Evolutionary conservation across 1,140 invertebrate genomes (phyloP).

Genomic region (Trachymyrmex cornetzi): DNA sequence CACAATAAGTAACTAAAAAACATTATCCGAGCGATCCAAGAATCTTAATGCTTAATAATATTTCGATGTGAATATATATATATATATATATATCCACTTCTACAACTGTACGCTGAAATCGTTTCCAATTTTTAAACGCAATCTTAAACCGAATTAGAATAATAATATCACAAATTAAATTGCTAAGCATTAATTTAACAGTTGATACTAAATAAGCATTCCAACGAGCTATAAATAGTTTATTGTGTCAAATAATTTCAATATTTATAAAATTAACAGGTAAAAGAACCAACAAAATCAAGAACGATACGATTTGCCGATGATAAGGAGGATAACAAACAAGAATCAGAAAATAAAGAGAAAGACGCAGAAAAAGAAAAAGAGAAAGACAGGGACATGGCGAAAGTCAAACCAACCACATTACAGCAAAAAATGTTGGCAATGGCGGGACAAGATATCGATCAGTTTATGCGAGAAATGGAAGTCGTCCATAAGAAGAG

Average conservation of each 20-base stretch:
- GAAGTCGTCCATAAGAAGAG: constrained; percentile 93
- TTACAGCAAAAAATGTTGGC: constrained; percentile 94
- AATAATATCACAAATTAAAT: too few species aligned
- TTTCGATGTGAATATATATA: too few species aligned
- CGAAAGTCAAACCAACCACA: constrained; percentile 90
- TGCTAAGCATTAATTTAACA: too few species aligned
- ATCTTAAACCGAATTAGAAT: too few species aligned
- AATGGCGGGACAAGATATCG: constrained; percentile 95
- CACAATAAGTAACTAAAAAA: too few species aligned
- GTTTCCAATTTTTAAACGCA: too few species aligned
- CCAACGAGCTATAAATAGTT: too few species aligned
- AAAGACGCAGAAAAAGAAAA: constrained; percentile 82
- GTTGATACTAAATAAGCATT: too few species aligned
- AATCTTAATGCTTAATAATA: too few species aligned
- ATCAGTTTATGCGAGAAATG: constrained; percentile 97
- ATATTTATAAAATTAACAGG: constrained; percentile 76
- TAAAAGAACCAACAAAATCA: constrained; percentile 84
- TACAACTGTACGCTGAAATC: too few species aligned
- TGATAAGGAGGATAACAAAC: constrained; percentile 87
- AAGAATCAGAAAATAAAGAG: constrained; percentile 82
- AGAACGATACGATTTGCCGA: constrained; percentile 90
- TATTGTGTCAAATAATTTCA: background rate
- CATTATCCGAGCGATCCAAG: too few species aligned
- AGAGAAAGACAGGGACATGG: constrained; percentile 82
- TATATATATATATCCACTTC: too few species aligned